Evolutionary conservation across 1,140 invertebrate genomes (phyloP).

Genomic region (Aricia agestis): DNA sequence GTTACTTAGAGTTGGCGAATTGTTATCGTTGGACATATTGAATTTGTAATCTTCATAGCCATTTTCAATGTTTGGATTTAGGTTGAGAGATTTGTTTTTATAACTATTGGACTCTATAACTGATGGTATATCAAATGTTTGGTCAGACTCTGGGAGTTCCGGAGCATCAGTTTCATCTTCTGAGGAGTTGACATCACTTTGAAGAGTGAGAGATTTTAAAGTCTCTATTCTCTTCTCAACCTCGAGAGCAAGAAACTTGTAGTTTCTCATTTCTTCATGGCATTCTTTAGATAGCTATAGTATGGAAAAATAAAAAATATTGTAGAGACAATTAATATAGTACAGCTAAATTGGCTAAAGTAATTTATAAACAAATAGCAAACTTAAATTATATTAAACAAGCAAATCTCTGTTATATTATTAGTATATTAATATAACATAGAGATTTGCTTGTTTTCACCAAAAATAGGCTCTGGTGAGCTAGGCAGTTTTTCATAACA

Average conservation of each 20-base stretch:
- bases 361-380: too few species aligned
- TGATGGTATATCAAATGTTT: slow-evolving; percentile 36
- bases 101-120: slow-evolving; percentile 32
- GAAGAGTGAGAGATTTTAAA: slow-evolving; percentile 45
- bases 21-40: slow-evolving; percentile 27
- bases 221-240: slow-evolving; percentile 73
- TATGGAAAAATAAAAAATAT: slow-evolving; percentile 18
- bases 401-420: too few species aligned
- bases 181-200: slow-evolving; percentile 46
- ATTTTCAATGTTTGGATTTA: slow-evolving; percentile 22
- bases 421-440: too few species aligned
- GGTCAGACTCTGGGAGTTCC: slow-evolving; percentile 55
- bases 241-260: slow-evolving; percentile 78
- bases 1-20: slow-evolving; percentile 33
- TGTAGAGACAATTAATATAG: neutral
- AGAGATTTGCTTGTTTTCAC: too few species aligned
- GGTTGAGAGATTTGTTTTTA: slow-evolving; percentile 16
- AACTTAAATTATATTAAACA: too few species aligned
- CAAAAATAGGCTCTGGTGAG: too few species aligned
- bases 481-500: too few species aligned
- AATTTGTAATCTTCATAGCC: slow-evolving; percentile 22
- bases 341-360: too few species aligned
- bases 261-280: slow-evolving; percentile 79
- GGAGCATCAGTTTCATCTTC: slow-evolving; percentile 60
- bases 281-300: slow-evolving; percentile 78